Conservation (phyloP, 1,140 invertebrate genomes). For the Sminthurides bifidus region DNA sequence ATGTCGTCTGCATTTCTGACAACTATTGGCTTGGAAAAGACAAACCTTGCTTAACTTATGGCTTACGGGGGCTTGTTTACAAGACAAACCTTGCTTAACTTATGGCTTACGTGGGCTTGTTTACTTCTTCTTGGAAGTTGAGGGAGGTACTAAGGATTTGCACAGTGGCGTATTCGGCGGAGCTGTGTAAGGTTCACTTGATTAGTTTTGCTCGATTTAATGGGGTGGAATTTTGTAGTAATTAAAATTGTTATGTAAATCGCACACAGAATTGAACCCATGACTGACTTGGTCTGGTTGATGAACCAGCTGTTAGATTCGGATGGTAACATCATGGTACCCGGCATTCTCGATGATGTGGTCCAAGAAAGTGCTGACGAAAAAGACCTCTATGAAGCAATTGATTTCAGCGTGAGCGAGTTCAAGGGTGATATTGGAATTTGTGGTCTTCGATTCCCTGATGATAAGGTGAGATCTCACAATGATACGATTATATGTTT, state of each 20-base stretch:
- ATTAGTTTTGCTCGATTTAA: slow-evolving; percentile 32
- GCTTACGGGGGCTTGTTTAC: slow-evolving; percentile 84
- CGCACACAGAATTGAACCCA: slow-evolving; percentile 48
- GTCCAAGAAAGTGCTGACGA: slow-evolving; percentile 61
- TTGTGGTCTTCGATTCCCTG: slow-evolving; percentile 55
- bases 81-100: too few relatives aligned
- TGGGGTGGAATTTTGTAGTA: too few relatives aligned
- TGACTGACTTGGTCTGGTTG: slow-evolving; percentile 75
- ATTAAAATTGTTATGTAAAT: too few relatives aligned
- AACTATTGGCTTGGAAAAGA: slow-evolving; percentile 97
- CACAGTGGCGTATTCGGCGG: slow-evolving; percentile 94
- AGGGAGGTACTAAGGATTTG: slow-evolving; percentile 80
- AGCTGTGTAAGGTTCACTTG: slow-evolving; percentile 64
- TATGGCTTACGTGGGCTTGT: slow-evolving; percentile 90
- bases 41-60: slow-evolving; percentile 95
- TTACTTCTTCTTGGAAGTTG: slow-evolving; percentile 82
- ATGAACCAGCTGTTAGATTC: slow-evolving; percentile 69
- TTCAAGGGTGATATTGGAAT: slow-evolving; percentile 63
- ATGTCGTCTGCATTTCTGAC: slow-evolving; percentile 95
- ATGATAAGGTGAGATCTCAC: slow-evolving; percentile 49
- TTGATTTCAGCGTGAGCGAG: slow-evolving; percentile 78
- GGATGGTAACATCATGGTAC: slow-evolving; percentile 69
- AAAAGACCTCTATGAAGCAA: slow-evolving; percentile 61
- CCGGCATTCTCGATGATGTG: slow-evolving; percentile 68
- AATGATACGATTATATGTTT: neutral